Base-by-base conservation (phyloP, 64 coral and sea anemone genomes). In the Dendrophyllia cribrosa region DNA sequence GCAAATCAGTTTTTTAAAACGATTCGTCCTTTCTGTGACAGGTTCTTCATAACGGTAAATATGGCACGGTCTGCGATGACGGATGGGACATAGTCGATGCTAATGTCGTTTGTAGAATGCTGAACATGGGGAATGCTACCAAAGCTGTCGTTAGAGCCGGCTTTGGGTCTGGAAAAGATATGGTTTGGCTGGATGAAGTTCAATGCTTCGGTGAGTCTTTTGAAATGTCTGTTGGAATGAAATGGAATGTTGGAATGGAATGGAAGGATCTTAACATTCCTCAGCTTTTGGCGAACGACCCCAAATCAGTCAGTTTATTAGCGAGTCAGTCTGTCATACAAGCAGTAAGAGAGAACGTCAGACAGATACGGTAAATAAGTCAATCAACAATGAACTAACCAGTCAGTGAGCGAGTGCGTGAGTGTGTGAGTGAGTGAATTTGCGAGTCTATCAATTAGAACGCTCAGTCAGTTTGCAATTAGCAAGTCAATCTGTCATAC, bases 41-140 rank as follows among this genome's bases (percentile, higher is more conserved):
- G 91, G 23, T 93, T 9, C 55, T 93, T 20, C 55, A 78, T 71
- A 34, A 87, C 10, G 75, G 75, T 58, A 15, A 77, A 67, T 93
- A 85, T 53, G 91, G 91, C 14, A 93, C 91, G 9, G 59, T 93
- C 11, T 93, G 91, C 61, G 91, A 93, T 60, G 91, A 93, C 52
- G 72, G 58, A 49, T 93, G 80, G 80, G 91, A 87, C 47, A 49
- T 87, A 9, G 51, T 19, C 11, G 83, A 93, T 79, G 81, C 83
- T 10, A 20, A 19, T 14, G 80, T 93, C 4, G 80, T 77, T 5
- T 93, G 91, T n/a, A 83, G 81, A 59, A 93, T 85, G 78, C 64
- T 93, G 43, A 75, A 75, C 46, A 66, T 87, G 58, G 91, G 91
- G 20, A 93, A 93, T 85, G 91, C 91, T 9, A 70, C 73, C 0